A percentile compares a stretch with the other conserved stretches of the same genome.
Evolutionary conservation across 2,888 invertebrate species (phyloP).

Genomic region (Rhaphigaster nebulosa): DNA sequence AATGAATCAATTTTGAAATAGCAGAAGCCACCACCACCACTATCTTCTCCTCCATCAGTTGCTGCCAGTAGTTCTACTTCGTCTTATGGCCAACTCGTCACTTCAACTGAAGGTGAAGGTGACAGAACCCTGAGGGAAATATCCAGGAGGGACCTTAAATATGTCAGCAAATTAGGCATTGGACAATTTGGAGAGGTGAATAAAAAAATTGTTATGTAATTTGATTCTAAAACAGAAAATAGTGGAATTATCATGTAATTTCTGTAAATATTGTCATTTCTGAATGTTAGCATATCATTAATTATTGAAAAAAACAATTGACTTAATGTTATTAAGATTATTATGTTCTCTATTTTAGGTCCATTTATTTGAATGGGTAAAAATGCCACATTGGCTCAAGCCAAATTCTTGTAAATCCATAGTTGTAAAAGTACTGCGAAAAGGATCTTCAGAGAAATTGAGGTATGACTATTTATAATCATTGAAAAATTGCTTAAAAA

Average conservation of each 20-base stretch:
- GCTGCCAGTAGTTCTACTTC: conserved; percentile 63
- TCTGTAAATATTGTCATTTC: neutral
- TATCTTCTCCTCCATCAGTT: conserved; percentile 68
- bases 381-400: conserved; percentile 67
- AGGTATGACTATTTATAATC: conserved; percentile 68
- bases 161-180: conserved; percentile 83
- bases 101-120: conserved; percentile 55
- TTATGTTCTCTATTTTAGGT: conserved; percentile 67
- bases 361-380: conserved; percentile 76
- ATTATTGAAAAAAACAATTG: neutral
- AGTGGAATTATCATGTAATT: neutral
- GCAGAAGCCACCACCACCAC: conserved; percentile 67
- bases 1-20: conserved; percentile 63
- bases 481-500: neutral
- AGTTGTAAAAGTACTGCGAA: conserved; percentile 80
- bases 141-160: conserved; percentile 79
- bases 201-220: conserved; percentile 27
- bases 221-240: neutral
- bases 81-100: conserved; percentile 62
- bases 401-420: conserved; percentile 72
- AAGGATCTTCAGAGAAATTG: conserved; percentile 73
- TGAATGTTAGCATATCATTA: neutral
- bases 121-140: conserved; percentile 71
- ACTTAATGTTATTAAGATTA: too few species aligned
- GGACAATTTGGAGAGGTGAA: conserved; percentile 81